phyloP scores from a whole-genome alignment of 2,888 invertebrate species.

The Achlya flavicornis region DNA sequence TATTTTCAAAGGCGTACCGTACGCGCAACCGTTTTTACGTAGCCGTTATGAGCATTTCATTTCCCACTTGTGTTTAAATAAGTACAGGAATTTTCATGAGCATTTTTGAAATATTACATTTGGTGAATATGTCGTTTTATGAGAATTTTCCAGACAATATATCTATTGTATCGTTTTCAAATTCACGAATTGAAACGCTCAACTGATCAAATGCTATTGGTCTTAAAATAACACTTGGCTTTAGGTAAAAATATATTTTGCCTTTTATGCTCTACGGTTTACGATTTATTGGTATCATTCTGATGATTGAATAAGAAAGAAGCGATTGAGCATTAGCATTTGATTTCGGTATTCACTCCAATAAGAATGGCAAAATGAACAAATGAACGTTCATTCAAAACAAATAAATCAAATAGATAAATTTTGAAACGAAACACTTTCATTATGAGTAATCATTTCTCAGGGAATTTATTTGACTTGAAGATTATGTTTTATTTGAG shows the following conservation, averaged over 20 bases:
- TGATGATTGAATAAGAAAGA: constrained; percentile 41
- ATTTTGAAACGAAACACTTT: constrained; percentile 19
- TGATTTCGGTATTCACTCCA: constrained; percentile 33
- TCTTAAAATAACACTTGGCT: constrained; percentile 41
- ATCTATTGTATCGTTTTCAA: constrained; percentile 23
- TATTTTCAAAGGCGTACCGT: constrained; percentile 43
- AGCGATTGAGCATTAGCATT: constrained; percentile 40
- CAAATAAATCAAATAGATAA: constrained; percentile 7
- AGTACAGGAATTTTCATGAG: constrained; percentile 39
- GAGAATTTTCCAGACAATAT: constrained; percentile 29
- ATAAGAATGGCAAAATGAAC: background rate
- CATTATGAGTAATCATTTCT: constrained; percentile 38
- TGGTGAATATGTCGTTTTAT: constrained; percentile 28
- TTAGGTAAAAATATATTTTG: constrained; percentile 38
- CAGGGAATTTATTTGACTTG: constrained; percentile 40
- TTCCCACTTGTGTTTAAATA: constrained; percentile 36
- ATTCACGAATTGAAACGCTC: constrained; percentile 33
- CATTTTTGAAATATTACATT: constrained; percentile 33
- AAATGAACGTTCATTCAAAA: constrained; percentile 7
- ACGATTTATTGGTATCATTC: constrained; percentile 37
- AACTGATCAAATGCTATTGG: constrained; percentile 49
- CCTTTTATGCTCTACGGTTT: constrained; percentile 43
- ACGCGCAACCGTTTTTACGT: constrained; percentile 30
- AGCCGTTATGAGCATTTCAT: constrained; percentile 31
- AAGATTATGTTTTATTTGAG: constrained; percentile 44